Evolutionary conservation across 2,797 vertebrate genomes (phyloP), one percentile per base, ranked within the genome.

Genomic region (Psittacula echo): DNA sequence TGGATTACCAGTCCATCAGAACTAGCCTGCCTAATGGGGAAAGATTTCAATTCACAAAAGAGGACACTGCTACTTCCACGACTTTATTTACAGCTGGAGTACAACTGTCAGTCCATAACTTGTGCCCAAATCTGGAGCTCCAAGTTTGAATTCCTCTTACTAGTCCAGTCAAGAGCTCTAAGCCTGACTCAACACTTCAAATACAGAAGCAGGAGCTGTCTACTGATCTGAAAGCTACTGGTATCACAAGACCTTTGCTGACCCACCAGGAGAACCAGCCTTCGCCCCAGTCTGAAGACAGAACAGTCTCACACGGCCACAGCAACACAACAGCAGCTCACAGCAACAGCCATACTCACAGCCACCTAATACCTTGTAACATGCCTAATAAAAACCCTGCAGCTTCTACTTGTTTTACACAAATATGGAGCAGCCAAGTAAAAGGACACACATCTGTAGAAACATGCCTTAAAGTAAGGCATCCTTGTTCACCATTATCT

Each of bases 1-100:
- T 64, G 21, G n/a, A 85, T 67, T 65, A 62, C 47, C 19, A 67
- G 48, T 41, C 41, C 41, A 56, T 14, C 34, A 72, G 62, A 93
- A 86, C 24, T 6, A 72, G 66, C n/a, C 60, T 72, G 66, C 50
- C 78, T 30, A 54, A 18, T 3, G 64, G 41, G 37, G 23, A 47
- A 92, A 79, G 73, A 74, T 42, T 82, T 64, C 54, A 90, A 17
- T 17, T 76, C n/a, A 60, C 14, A 34, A 16, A 76, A 88, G 45
- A 77, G 26, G 44, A 88, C 51, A 27, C 3, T n/a, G 26, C 48
- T 71, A 67, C 86, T 83, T 90, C 51, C 84, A 94, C 14, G 79
- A 77, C 37, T 78, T 84, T 90, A 90, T 93, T 93, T 94, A 94
- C 81, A 95, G 67, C 44, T 48, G 12, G 10, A 79, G 42, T 74